Evolutionary conservation across 2,113 vertebrate species (phyloP).

Genomic region (Pelusios castaneus): DNA sequence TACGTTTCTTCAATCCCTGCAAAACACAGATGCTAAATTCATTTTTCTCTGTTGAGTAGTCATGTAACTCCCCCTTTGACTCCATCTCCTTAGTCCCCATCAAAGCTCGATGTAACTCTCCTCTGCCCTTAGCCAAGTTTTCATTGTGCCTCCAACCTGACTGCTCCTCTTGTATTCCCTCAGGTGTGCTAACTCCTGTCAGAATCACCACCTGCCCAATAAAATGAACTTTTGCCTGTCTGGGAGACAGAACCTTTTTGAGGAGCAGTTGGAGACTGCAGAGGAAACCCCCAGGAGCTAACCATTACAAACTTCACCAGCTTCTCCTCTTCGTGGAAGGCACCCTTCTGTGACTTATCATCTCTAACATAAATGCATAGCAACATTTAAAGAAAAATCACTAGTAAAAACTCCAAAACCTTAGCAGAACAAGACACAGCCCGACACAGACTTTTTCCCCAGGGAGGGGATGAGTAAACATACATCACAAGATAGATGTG

Average conservation of each 20-base stretch:
- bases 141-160: too few species aligned
- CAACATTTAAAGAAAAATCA: neutral
- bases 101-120: too few species aligned
- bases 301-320: neutral
- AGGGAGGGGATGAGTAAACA: neutral
- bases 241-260: neutral
- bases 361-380: neutral
- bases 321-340: neutral
- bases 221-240: neutral
- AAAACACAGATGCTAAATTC: too few species aligned
- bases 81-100: too few species aligned
- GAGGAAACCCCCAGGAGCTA: neutral
- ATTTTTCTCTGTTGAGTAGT: too few species aligned
- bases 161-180: too few species aligned
- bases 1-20: neutral
- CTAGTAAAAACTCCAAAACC: neutral
- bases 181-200: too few species aligned
- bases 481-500: too few species aligned
- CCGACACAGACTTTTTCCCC: neutral
- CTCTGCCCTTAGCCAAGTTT: too few species aligned
- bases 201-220: neutral
- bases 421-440: too few species aligned
- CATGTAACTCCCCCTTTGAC: too few species aligned
- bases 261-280: neutral
- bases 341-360: neutral